These are phyloP conservation scores for Crenichthys baileyi DNA, from an alignment of 2,797 vertebrate species.

Conservation along the genomic window DNA sequence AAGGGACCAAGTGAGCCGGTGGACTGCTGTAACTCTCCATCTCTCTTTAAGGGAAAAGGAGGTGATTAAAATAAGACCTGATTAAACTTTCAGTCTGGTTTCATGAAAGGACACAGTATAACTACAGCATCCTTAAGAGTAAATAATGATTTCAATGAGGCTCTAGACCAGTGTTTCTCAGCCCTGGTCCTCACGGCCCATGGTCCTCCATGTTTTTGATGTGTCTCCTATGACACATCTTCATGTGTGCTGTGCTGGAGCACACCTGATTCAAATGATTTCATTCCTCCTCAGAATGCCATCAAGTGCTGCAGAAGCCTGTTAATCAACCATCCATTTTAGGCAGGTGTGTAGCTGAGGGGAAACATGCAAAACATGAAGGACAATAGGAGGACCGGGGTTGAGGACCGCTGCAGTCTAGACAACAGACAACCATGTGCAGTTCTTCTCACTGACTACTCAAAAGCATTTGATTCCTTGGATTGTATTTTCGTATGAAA, in stretches of 20 bases:
- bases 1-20: conserved; percentile 60
- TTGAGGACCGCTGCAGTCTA: not conserved
- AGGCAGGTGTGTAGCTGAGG: not conserved
- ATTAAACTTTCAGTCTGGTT: not conserved
- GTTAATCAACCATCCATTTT: not conserved
- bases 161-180: not conserved
- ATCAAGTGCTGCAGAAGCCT: not conserved
- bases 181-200: not conserved
- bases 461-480: not conserved
- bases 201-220: not conserved
- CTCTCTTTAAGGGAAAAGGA: conserved; percentile 68
- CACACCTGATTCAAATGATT: not conserved
- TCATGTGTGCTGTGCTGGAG: too few relatives aligned
- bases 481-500: not conserved
- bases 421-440: not conserved
- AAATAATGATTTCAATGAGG: not conserved
- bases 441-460: not conserved
- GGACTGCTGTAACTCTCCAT: conserved; percentile 72
- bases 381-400: not conserved
- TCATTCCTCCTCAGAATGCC: not conserved
- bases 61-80: conserved; percentile 42
- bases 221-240: too few relatives aligned
- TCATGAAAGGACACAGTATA: not conserved
- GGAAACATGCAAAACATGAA: not conserved
- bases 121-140: not conserved